Conservation (phyloP, 1,140 invertebrate species). For the Sipha flava region DNA sequence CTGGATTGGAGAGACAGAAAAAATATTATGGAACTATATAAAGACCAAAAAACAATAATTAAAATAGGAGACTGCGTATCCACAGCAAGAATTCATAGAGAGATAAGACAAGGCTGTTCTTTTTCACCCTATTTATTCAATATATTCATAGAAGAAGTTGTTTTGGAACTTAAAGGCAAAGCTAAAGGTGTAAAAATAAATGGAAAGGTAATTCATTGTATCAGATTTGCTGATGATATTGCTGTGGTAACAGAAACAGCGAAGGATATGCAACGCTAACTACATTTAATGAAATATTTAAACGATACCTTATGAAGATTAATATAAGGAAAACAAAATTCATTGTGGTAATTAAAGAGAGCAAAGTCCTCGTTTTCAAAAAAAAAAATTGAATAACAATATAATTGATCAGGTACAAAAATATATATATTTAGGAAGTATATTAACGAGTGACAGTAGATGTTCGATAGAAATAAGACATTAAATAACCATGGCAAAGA, state of each 20-base stretch:
- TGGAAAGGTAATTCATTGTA: neutral
- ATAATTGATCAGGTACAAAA: neutral
- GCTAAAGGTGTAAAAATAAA: constrained; percentile 10
- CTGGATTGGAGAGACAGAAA: neutral
- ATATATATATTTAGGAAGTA: neutral
- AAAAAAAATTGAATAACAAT: neutral
- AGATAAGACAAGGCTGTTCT: constrained; percentile 39
- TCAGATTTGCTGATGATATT: constrained; percentile 5
- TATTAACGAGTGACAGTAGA: neutral
- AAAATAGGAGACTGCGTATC: neutral
- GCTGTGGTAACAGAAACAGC: no score
- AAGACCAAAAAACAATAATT: neutral
- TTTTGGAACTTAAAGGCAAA: neutral
- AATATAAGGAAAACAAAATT: neutral
- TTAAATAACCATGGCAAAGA: no score
- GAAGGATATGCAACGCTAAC: neutral
- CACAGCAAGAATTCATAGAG: constrained; percentile 33
- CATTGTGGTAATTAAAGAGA: neutral
- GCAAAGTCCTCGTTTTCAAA: neutral
- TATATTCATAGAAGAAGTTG: constrained; percentile 34
- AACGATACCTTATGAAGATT: neutral
- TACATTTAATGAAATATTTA: neutral
- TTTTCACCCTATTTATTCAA: constrained; percentile 40
- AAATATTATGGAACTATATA: neutral
- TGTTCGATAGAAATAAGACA: neutral